Evolutionary conservation across 2,888 invertebrate genomes (phyloP), one percentile per base, ranked within the genome.

Genomic region (Euproctis similis): DNA sequence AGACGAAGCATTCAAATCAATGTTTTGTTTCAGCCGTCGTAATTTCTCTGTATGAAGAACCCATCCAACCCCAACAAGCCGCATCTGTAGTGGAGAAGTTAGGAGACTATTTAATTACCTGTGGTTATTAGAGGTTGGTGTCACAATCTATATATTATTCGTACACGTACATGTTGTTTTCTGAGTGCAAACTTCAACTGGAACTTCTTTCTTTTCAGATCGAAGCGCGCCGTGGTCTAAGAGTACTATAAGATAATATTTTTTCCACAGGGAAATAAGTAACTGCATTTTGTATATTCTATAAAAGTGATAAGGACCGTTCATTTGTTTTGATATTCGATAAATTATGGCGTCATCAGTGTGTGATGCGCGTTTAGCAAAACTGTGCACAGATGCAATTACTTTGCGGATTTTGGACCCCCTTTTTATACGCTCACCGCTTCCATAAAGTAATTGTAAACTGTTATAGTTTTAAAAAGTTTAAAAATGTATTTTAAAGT

Each of bases 31-130:
- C 87, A 94, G 94, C 95, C 77, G 93, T 95, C 85, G 95, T 96
- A 84, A 92, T 96, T 81, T 93, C 95, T 85, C 90, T 95, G 80
- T 96, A 96, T 78, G 94, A 95, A 91, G 95, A 96, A 87, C 95
- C 95, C 76, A 95, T 95, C 86, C 95, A 95, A 88, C 95, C 96
- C 85, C 95, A 96, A 87, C 96, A 96, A 88, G 95, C 95, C 74
- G 96, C 96, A 85, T 95, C 95, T 63, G 94, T 96, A 87, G 95
- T 95, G 86, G 96, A 96, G 91, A 95, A 95, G 90, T 90, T 96
- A 90, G 95, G 96, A 88, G 96, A 96, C 86, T 96, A 96, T 92
- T 92, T 96, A 90, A 91, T 95, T 89, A 92, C 90, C 88, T 95
- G 95, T 90, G 95, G 95, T 90, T 95, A 94, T 92, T 96, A 95